Evolutionary conservation across 2,113 vertebrate species (phyloP).

Genomic region (Microtus oregoni): DNA sequence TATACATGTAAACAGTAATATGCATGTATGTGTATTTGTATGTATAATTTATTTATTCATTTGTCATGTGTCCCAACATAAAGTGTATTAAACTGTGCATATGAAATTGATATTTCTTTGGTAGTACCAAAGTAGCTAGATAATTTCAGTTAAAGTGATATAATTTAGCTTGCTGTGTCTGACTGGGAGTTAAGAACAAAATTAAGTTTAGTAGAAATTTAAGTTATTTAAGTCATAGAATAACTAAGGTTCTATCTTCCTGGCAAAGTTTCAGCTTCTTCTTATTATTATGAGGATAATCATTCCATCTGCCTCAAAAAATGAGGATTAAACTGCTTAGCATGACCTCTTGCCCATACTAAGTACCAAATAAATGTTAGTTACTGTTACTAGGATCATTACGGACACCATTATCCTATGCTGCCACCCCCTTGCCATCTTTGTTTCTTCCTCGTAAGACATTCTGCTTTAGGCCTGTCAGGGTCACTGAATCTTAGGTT

Average conservation of each 20-base stretch:
- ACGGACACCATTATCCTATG: background rate
- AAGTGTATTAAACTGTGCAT: background rate
- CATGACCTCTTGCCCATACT: background rate
- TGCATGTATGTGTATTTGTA: background rate
- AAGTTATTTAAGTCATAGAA: conserved; percentile 6
- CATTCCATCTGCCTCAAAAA: background rate
- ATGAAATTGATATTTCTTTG: conserved; percentile 25
- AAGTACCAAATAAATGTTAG: conserved; percentile 35
- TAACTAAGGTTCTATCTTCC: background rate
- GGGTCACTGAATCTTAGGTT: background rate
- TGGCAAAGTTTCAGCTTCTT: background rate
- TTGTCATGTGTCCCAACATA: conserved; percentile 14
- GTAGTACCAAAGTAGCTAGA: background rate
- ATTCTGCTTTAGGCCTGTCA: too few species aligned
- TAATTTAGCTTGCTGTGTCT: background rate
- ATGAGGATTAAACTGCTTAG: conserved; percentile 23
- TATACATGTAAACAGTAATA: background rate
- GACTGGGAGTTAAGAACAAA: background rate
- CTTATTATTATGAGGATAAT: background rate
- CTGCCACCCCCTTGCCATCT: background rate
- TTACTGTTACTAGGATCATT: background rate
- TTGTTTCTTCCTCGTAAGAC: conserved; percentile 12
- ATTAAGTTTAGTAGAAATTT: conserved; percentile 6
- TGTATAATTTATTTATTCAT: background rate
- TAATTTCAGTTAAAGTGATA: background rate